phyloP scores from a whole-genome alignment of 1,140 invertebrate genomes.

The Manduca sexta region DNA sequence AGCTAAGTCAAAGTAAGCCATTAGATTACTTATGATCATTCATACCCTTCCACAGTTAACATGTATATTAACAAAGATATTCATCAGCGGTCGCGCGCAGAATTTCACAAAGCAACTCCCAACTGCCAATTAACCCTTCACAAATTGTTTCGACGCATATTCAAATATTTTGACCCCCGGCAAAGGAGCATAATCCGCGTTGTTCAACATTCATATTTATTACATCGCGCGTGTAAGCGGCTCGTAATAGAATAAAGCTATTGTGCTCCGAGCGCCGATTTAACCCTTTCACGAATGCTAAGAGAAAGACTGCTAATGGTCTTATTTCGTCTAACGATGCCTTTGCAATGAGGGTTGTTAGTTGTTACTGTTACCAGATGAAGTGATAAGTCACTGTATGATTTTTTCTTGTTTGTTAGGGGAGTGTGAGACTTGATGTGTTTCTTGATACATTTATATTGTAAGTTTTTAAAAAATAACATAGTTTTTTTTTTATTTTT shows the following conservation, averaged over 20 bases:
- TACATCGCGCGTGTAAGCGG: slow-evolving; percentile 68
- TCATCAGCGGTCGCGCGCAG: slow-evolving; percentile 8
- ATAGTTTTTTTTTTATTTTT: no score
- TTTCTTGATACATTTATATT: no score
- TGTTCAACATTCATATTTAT: slow-evolving; percentile 73
- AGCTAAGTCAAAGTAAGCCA: no score
- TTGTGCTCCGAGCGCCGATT: slow-evolving; percentile 61
- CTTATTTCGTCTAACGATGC: slow-evolving; percentile 70
- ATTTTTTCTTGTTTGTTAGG: slow-evolving; percentile 43
- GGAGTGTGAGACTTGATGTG: slow-evolving; percentile 22
- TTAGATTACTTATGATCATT: not conserved
- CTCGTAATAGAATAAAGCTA: slow-evolving; percentile 66
- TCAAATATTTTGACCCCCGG: slow-evolving; percentile 72
- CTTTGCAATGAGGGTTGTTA: slow-evolving; percentile 46
- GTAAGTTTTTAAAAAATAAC: no score
- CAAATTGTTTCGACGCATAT: slow-evolving; percentile 64
- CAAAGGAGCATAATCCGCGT: slow-evolving; percentile 64
- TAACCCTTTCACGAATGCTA: slow-evolving; percentile 64
- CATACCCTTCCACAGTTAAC: not conserved
- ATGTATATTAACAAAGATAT: not conserved
- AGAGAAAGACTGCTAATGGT: slow-evolving; percentile 72
- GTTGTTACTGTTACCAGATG: slow-evolving; percentile 64
- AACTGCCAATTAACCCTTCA: slow-evolving; percentile 64
- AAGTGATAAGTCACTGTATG: slow-evolving; percentile 66
- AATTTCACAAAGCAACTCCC: slow-evolving; percentile 38